Evolutionary conservation across 2,888 invertebrate genomes (phyloP), one percentile per base, ranked within the genome.

Genomic region (Drosophila paracracens): DNA sequence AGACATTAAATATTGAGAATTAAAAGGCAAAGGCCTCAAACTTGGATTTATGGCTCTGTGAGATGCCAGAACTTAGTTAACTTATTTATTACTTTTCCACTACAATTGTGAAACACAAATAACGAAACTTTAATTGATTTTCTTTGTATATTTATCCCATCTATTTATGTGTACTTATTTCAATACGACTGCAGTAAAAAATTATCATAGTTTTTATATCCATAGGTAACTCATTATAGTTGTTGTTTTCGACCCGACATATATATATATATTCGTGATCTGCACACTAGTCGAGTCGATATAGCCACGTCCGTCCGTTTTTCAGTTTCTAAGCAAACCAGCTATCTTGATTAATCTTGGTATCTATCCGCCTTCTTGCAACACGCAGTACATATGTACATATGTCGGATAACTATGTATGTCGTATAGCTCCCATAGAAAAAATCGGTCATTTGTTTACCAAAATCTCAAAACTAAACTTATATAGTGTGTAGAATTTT

Each of bases 281-380:
- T 38, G 16, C 2, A 36, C 7, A 18, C 7, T 18, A 38, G 38
- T 3, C 18, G 0, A 36, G 4, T 16, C 36, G 38, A 38, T 8
- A 38, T 4, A 38, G 38, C 3, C 8, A 38, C 38, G 8, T 3
- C 18, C 18, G 8, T 38, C 18, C 18, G 36, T 38, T 38, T 36
- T 0, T 16, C 36, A 7, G 36, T 36, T 16, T 7, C 2, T 16
- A 16, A 38, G 38, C 38, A 3, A 3, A 18, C 8, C 18, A 8
- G 18, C 8, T 8, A 2, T 38, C 4, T 18, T 38, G 8, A 38
- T 38, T 38, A 18, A 38, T 4, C 38, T 8, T 38, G 38, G 18
- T 0, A 38, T 0, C 18, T 4, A 18, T 4, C 38, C 0, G 38
- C 8, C 2, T 0, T 38, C 0, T 36, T 36, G 36, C 36, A 0